Conservation (phyloP, 2,113 vertebrate genomes). For the Catharus fuscescens region DNA sequence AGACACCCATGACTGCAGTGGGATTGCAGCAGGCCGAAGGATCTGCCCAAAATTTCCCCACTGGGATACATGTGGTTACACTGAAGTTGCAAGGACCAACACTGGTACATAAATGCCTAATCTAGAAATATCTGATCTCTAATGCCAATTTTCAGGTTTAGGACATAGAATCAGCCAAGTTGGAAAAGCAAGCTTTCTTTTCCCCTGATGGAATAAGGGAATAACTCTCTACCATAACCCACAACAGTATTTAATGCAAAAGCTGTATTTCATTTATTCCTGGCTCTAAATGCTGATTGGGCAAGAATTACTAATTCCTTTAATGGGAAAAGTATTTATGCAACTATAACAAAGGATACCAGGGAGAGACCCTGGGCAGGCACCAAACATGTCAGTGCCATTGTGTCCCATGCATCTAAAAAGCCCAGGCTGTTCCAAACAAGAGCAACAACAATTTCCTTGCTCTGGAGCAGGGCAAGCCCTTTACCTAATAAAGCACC, state of each 20-base stretch:
- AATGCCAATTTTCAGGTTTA: neutral
- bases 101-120: neutral
- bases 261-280: conserved; percentile 6
- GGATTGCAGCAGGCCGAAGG: neutral
- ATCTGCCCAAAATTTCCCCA: neutral
- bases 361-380: neutral
- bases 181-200: neutral
- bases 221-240: neutral
- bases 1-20: neutral
- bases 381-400: neutral
- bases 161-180: neutral
- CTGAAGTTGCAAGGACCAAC: neutral
- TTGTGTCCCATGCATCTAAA: neutral
- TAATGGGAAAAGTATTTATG: conserved; percentile 18
- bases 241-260: neutral
- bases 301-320: conserved; percentile 6
- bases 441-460: neutral
- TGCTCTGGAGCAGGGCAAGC: neutral
- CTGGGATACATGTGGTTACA: neutral
- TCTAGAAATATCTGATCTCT: neutral
- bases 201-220: neutral
- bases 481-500: neutral
- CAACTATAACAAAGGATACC: neutral
- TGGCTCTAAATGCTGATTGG: neutral
- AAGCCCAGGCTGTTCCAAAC: neutral